phyloP scores from a whole-genome alignment of 2,888 invertebrate genomes.

The Amblyteles armatorius region DNA sequence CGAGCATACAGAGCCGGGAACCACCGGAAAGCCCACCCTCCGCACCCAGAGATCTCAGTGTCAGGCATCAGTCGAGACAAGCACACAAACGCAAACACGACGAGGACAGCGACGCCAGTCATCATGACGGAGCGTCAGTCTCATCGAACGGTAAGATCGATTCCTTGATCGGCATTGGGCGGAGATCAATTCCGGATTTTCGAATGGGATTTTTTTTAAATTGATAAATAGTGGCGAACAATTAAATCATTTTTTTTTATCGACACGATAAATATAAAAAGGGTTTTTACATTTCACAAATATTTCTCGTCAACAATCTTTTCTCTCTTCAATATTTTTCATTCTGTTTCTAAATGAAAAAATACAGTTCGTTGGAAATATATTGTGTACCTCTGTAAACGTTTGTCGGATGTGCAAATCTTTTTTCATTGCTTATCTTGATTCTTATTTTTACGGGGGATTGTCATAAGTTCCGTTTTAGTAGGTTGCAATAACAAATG shows the following conservation, averaged over 20 bases:
- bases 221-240: neutral
- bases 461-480: neutral
- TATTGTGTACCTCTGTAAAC: neutral
- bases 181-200: neutral
- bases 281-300: too few species aligned
- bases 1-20: slow-evolving; percentile 78
- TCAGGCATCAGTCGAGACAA: slow-evolving; percentile 85
- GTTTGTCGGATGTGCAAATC: neutral
- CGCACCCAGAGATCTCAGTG: slow-evolving; percentile 87
- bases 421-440: neutral
- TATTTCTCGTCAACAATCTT: too few species aligned
- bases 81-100: slow-evolving; percentile 87
- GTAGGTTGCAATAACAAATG: neutral
- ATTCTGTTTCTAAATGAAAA: too few species aligned
- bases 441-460: neutral
- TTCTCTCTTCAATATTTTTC: too few species aligned
- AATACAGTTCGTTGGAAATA: too few species aligned
- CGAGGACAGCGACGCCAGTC: slow-evolving; percentile 85
- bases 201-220: neutral
- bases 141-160: slow-evolving; percentile 86
- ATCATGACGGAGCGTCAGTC: slow-evolving; percentile 85
- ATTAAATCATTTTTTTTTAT: neutral
- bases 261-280: too few species aligned
- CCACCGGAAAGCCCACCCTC: slow-evolving; percentile 85
- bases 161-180: neutral